A percentile compares a stretch with the other conserved stretches of the same genome.
Evolutionary conservation across 35 echinoderm and acorn worm species (phyloP).

Genomic region (Heliocidaris erythrogramma): DNA sequence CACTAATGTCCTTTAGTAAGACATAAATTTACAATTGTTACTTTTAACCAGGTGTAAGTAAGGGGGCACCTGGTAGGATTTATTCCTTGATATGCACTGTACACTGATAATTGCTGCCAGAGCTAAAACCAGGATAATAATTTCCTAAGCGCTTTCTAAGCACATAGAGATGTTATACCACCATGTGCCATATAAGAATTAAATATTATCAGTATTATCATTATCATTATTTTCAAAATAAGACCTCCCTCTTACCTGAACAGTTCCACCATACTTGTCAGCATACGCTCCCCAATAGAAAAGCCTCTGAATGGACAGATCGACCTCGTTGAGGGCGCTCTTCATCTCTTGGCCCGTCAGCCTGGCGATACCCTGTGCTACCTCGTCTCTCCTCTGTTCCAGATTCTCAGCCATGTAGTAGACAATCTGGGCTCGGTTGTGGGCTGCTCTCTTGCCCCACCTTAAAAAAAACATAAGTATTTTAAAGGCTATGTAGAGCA

Average conservation of each 20-base stretch:
- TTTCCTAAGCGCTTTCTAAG: no score
- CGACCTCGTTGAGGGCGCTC: constrained; percentile 74
- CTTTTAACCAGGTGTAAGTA: no score
- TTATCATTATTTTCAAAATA: no score
- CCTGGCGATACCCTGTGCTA: constrained; percentile 61
- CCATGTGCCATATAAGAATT: no score
- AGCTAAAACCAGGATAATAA: no score
- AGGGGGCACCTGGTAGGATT: no score
- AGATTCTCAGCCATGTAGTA: constrained; percentile 99
- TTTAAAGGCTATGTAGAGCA: not conserved
- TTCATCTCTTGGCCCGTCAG: constrained; percentile 74
- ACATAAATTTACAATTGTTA: no score
- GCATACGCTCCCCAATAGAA: constrained; percentile 99
- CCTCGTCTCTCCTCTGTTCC: constrained; percentile 81
- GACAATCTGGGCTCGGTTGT: constrained; percentile 98
- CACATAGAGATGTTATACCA: no score
- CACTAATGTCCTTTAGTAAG: no score
- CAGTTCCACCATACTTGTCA: constrained; percentile 95
- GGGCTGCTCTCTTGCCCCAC: constrained; percentile 98
- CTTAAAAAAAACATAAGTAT: constrained; percentile 35
- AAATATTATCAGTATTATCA: no score
- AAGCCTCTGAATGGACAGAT: constrained; percentile 84
- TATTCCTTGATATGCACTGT: no score
- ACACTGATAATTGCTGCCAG: no score
- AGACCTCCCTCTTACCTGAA: constrained; percentile 74